Base-by-base conservation (phyloP, 2,888 invertebrate genomes). In the Synanthedon formicaeformis region DNA sequence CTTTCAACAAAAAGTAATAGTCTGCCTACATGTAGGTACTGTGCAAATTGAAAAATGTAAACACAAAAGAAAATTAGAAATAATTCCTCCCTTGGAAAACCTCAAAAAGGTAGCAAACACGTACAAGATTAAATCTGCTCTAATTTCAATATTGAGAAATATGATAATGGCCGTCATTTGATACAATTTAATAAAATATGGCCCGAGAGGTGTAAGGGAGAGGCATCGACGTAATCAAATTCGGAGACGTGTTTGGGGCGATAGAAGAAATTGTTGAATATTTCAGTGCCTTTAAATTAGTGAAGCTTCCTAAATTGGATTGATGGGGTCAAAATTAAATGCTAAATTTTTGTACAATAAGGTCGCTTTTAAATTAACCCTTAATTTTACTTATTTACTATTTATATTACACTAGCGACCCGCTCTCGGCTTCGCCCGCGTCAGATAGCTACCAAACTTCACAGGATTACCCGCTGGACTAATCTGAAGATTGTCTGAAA, bases 71-170 rank as follows among this genome's bases (percentile, higher is more conserved):
- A 45, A 6, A 6, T n/a, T 3, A 45, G 14, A 45, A 45, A 45
- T 45, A n/a, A 2, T 14, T n/a, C 4, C 2, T 13, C n/a, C 3
- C n/a, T 45, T 12, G n/a, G n/a, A 6, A n/a, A n/a, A 45, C 45
- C 45, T 45, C 13, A 14, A 45, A 45, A 45, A n/a, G 14, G 45
- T 45, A 12, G 45, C 14, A 13, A 12, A 12, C 48, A 13, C 14
- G 51, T 48, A 56, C 40, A 51, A 60, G 55, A 60, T 58, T 52
- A 57, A 59, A 59, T 57, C 62, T 58, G 57, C 63, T 57, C 62
- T 60, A 65, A 63, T 67, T 66, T 64, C 58, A 66, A 67, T 66
- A 65, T 64, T 60, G 60, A 66, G 58, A 58, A 62, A 60, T 60
- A 51, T 41, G 52, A 50, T 52, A 57, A 61, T 56, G 59, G 55